These are phyloP conservation scores for Morelia viridis DNA, from an alignment of 2,797 vertebrate species.

Conservation along the genomic window DNA sequence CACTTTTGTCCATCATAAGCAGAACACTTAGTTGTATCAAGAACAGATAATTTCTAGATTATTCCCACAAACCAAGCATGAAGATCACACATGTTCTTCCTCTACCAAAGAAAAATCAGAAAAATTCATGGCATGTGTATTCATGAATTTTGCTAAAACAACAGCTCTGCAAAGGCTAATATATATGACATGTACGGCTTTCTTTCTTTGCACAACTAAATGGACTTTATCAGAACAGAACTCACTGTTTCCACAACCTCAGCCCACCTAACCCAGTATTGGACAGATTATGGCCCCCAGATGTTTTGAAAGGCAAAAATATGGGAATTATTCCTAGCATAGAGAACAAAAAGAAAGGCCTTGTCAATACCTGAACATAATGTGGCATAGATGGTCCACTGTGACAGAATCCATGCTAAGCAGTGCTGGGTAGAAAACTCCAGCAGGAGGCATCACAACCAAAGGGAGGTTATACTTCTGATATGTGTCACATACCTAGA, in stretches of 20 bases:
- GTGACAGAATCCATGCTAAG: constrained; percentile 82
- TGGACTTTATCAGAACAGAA: not conserved
- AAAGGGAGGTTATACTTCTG: constrained; percentile 85
- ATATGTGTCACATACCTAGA: constrained; percentile 90
- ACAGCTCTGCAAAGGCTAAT: not conserved
- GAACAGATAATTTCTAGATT: not conserved
- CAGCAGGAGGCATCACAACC: constrained; percentile 84
- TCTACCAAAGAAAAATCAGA: not conserved
- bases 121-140: not conserved
- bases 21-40: not conserved
- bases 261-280: not conserved
- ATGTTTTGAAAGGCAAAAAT: not conserved
- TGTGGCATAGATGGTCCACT: constrained; percentile 87
- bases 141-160: not conserved
- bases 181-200: not conserved
- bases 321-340: not conserved
- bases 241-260: not conserved
- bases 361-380: constrained; percentile 87
- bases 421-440: constrained; percentile 88
- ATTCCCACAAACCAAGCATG: not conserved
- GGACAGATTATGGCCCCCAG: not conserved
- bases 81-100: not conserved
- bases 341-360: not conserved
- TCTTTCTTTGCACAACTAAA: not conserved
- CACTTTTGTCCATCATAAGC: not conserved